Base-by-base conservation (phyloP, 1,140 invertebrate genomes). In the Atta texana region DNA sequence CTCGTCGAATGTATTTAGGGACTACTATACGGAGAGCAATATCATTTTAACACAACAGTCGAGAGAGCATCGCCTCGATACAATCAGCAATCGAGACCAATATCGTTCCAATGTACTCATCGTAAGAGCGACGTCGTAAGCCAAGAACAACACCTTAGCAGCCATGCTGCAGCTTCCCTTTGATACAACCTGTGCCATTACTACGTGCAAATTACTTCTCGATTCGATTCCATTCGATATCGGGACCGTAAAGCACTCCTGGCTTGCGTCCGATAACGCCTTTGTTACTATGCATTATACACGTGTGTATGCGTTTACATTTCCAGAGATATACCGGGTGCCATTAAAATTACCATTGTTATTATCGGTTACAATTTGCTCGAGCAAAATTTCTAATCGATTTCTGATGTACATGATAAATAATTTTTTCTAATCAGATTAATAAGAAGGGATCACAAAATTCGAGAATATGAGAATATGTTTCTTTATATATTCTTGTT, bases 131-230 rank as follows among this genome's bases (percentile, higher is more conserved):
- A 82, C 18, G 31, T 81, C 16, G 21, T 21, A 24, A 74, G 44
- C 55, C 80, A 84, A 74, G 80, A 75, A 84, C 80, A 84, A 84
- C 69, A 84, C n/a, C 80, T 84, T 74, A 34, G 69, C 39, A 61
- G 7, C 53, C 51, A 21, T 28, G 78, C 24, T 28, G 66, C 24
- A 49, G 24, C 34, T 21, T 82, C 69, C 55, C 69, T 82, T 82
- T 59, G 80, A 74, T 44, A 74, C 24, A 24, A 31, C 34, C 14
- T 28, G 28, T 51, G 55, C 80, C 39, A 61, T 75, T 84, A 74
- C 55, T 74, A 84, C 55, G 69, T 84, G 80, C 80, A 84, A 84
- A 84, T 84, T 84, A 84, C 80, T 84, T 75, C 80, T 49, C 78
- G 75, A 77, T 49, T 77, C 76, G 75, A 77, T 49, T 77, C 76